Percentiles rank a stretch among this genome's conserved stretches.
phyloP scores from a whole-genome alignment of 2,113 vertebrate species.

The Paracanthobrama guichenoti region DNA sequence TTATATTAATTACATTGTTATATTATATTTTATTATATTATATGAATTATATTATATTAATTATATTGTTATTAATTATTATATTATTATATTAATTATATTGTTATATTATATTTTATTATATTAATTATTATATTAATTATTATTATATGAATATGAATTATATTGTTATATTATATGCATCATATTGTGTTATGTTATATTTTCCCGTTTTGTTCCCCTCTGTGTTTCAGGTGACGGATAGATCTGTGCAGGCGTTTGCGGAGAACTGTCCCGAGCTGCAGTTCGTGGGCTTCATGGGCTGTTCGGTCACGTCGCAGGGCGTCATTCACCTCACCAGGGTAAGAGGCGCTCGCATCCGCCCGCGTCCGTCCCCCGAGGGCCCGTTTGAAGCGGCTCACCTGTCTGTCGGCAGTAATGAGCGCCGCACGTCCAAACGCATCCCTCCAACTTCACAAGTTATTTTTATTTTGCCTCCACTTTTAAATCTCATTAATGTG shows the following conservation, averaged over 20 bases:
- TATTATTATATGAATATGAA: background rate
- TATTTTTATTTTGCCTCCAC: constrained; percentile 61
- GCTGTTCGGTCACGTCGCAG: constrained; percentile 96
- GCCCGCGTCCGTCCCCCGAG: too few relatives aligned
- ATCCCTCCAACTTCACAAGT: background rate
- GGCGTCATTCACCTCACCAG: constrained; percentile 98
- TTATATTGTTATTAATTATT: too few relatives aligned
- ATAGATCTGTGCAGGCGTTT: constrained; percentile 91
- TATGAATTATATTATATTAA: too few relatives aligned
- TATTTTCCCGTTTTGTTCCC: too few relatives aligned
- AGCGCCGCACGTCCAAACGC: background rate
- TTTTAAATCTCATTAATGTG: constrained; percentile 81
- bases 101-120: background rate
- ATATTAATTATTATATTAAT: too few relatives aligned
- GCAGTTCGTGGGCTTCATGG: constrained; percentile 98
- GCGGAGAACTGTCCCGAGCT: constrained; percentile 94
- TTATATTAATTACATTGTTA: too few relatives aligned
- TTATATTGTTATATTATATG: too few relatives aligned
- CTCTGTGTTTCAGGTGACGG: constrained; percentile 83
- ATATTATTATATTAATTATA: too few relatives aligned
- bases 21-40: too few relatives aligned
- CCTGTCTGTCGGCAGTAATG: background rate
- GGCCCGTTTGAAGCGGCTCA: background rate
- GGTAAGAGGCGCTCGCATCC: constrained; percentile 72
- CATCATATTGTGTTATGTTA: too few relatives aligned